Base-by-base conservation (phyloP, 1,140 invertebrate genomes). In the Drosophila seguyi region DNA sequence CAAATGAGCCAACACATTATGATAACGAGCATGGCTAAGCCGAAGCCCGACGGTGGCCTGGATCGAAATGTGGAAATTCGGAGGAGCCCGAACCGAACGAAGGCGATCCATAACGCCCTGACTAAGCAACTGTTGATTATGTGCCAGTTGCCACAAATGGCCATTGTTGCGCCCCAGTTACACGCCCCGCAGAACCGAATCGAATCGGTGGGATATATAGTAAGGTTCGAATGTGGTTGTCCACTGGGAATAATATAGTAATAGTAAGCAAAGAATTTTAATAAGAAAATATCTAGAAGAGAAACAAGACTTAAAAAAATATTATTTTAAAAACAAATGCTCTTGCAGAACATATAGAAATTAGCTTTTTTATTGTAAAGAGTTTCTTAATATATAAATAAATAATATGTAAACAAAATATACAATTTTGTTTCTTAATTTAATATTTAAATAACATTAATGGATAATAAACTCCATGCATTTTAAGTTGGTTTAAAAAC, bases 111-210 rank as follows among this genome's bases (percentile, higher is more conserved):
- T 72, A 72, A 61, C 73, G 74, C 74, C 82, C 56, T 69, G 84
- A 58, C 84, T 77, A 75, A 81, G 80, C 85, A 90, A 88, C 84
- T 90, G 84, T 88, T 88, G 72, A 88, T 88, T 88, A 88, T 88
- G 84, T 90, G 84, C 84, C 81, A 71, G 85, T 87, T 87, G 62
- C 20, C 73, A 71, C 81, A 88, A 88, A 88, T 88, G 84, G 85
- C 65, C 75, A 72, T 71, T 79, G 75, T 79, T 78, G 75, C 75
- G 75, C 75, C 75, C 85, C 85, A 88, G 85, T 90, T 88, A 84
- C 73, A 88, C 84, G 84, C 84, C 84, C 84, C 63, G 57, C 38
- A 67, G 48, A 38, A 38, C 52, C 66, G 66, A 50, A 69, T 69
- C 62, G 62, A 69, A 69, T 69, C 66, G 22, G 25, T 29, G 8